Evolutionary conservation across 2,797 vertebrate genomes (phyloP).

Genomic region (Propithecus deckenii): DNA sequence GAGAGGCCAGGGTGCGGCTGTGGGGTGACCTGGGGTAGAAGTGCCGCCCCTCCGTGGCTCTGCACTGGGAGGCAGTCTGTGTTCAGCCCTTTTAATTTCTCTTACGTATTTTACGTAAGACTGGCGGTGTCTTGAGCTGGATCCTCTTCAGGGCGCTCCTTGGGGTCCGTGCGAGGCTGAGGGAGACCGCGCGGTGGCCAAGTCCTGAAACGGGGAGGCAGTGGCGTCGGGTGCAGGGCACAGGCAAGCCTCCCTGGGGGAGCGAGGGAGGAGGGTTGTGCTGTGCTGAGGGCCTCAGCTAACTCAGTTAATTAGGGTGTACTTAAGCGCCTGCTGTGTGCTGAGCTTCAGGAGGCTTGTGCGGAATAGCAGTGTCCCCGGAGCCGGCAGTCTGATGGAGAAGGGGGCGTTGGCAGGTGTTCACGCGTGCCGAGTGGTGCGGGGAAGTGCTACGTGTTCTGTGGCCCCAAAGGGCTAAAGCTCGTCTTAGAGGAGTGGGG

Average conservation of each 20-base stretch:
- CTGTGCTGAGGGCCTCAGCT: neutral
- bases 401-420: no score
- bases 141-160: neutral
- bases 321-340: neutral
- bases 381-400: no score
- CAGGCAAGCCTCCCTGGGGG: neutral
- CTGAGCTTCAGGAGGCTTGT: neutral
- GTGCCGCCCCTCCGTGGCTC: neutral
- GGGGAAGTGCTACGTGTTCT: neutral
- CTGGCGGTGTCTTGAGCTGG: neutral
- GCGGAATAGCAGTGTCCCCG: no score
- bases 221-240: neutral
- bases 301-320: neutral
- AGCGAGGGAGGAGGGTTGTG: no score
- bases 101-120: neutral
- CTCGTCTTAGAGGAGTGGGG: neutral
- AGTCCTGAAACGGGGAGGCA: no score
- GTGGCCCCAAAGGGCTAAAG: neutral
- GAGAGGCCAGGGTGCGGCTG: neutral
- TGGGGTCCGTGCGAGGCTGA: accelerated
- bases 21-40: accelerated
- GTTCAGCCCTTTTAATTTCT: neutral
- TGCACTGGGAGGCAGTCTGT: neutral
- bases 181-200: no score
- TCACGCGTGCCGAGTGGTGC: no score